A percentile compares a stretch with the other conserved stretches of the same genome.
These are phyloP conservation scores for Phrynocephalus versicolor DNA, from an alignment of 2,113 vertebrate species.

Conservation along the genomic window DNA sequence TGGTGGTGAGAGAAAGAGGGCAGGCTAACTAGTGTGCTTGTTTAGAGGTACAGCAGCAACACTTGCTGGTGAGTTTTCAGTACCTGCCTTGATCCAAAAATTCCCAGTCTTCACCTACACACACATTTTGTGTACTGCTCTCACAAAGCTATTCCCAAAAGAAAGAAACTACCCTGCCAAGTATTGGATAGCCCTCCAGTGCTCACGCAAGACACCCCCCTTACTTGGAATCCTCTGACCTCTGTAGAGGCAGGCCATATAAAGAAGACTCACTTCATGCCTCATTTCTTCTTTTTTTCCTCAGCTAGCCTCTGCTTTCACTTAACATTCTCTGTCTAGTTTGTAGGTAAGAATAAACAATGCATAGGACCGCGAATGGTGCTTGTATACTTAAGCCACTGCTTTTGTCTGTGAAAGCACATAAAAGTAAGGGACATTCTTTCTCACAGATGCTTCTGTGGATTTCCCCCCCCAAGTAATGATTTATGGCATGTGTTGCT, in stretches of 20 bases:
- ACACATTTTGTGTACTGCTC: not conserved
- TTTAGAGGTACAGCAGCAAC: not conserved
- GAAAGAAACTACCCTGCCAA: not conserved
- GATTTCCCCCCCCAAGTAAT: not conserved
- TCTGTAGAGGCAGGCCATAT: not conserved
- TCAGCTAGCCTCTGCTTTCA: not conserved
- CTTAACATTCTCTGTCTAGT: not conserved
- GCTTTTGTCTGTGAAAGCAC: not conserved
- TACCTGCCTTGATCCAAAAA: not conserved
- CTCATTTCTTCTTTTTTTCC: not conserved
- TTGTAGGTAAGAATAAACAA: not conserved
- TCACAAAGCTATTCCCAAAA: not conserved
- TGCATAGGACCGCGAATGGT: not conserved
- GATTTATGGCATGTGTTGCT: not conserved
- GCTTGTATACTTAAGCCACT: not conserved
- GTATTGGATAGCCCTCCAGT: not conserved
- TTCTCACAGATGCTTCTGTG: not conserved
- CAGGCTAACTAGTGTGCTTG: not conserved
- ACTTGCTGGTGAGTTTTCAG: not conserved
- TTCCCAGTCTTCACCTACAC: not conserved
- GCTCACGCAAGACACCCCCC: not conserved
- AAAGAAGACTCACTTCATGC: not conserved
- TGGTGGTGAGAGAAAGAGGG: constrained; percentile 7
- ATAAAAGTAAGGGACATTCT: not conserved
- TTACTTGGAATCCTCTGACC: not conserved